Percentiles rank a stretch among this genome's conserved stretches.
These are phyloP conservation scores for Cyclophora punctaria DNA, from an alignment of 2,888 invertebrate genomes.

Conservation along the genomic window DNA sequence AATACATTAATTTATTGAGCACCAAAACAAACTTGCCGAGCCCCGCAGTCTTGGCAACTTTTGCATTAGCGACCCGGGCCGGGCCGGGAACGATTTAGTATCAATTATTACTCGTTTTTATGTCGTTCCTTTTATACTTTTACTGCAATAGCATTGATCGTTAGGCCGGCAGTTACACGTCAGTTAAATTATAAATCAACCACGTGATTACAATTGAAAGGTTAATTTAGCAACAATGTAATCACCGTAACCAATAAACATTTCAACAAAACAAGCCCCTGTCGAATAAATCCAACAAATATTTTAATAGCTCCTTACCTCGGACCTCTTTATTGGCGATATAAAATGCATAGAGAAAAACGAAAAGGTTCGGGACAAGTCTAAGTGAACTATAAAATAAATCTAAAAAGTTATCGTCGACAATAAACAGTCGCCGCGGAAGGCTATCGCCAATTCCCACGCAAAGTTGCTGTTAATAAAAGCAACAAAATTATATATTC, in stretches of 20 bases:
- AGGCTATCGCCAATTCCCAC: slow-evolving; percentile 73
- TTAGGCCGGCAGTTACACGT: slow-evolving; percentile 14
- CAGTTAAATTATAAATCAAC: slow-evolving; percentile 23
- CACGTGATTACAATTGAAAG: slow-evolving; percentile 38
- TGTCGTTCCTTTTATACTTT: slow-evolving; percentile 19
- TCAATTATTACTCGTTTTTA: slow-evolving; percentile 36
- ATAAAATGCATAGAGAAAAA: slow-evolving; percentile 50
- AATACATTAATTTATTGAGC: slow-evolving; percentile 67
- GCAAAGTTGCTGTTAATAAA: slow-evolving; percentile 73
- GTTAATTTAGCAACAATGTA: slow-evolving; percentile 66
- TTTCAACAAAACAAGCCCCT: slow-evolving; percentile 57
- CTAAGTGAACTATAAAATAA: slow-evolving; percentile 67
- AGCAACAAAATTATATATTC: slow-evolving; percentile 76
- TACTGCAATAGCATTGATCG: slow-evolving; percentile 26
- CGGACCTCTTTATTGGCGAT: slow-evolving; percentile 63
- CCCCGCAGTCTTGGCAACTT: slow-evolving; percentile 61
- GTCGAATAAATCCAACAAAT: slow-evolving; percentile 71
- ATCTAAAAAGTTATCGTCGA: slow-evolving; percentile 71
- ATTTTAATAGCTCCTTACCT: slow-evolving; percentile 66
- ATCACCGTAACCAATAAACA: slow-evolving; percentile 52
- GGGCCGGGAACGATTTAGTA: slow-evolving; percentile 51
- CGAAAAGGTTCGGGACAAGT: slow-evolving; percentile 42
- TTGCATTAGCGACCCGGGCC: slow-evolving; percentile 55
- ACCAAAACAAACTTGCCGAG: slow-evolving; percentile 61
- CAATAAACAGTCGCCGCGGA: slow-evolving; percentile 69